Evolutionary conservation across 2,113 vertebrate genomes (phyloP).

Genomic region (Zapornia atra): DNA sequence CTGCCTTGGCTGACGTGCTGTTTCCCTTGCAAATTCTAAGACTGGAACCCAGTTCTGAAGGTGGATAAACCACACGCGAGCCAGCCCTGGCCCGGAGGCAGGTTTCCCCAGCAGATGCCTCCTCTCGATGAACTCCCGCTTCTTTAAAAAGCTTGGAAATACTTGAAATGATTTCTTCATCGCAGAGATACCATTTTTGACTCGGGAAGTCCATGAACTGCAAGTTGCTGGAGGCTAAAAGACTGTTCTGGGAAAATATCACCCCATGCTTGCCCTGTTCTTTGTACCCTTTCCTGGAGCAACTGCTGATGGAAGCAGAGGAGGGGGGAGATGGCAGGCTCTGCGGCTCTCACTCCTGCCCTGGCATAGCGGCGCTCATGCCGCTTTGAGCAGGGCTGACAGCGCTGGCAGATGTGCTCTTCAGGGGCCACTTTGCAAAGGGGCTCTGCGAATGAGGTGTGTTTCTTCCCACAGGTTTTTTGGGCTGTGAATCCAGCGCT

Average conservation of each 20-base stretch:
- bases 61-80: background rate
- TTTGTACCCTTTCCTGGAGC: background rate
- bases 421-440: background rate
- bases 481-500: background rate
- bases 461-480: background rate
- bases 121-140: background rate
- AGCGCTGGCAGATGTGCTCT: fast-evolving
- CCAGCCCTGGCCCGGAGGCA: background rate
- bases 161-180: background rate
- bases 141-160: background rate
- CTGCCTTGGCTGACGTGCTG: background rate
- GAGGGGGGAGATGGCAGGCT: fast-evolving
- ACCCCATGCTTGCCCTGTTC: background rate
- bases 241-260: background rate
- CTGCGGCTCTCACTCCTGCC: background rate
- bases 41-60: fast-evolving
- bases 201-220: background rate
- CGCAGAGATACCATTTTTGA: background rate
- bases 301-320: background rate
- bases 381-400: background rate
- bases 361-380: fast-evolving
- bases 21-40: background rate
- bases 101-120: background rate
- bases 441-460: background rate
- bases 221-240: background rate